These are phyloP conservation scores for Diacarnus erythraeanus DNA, from an alignment of 37 sponge, comb jelly and placozoan species.

Conservation along the genomic window DNA sequence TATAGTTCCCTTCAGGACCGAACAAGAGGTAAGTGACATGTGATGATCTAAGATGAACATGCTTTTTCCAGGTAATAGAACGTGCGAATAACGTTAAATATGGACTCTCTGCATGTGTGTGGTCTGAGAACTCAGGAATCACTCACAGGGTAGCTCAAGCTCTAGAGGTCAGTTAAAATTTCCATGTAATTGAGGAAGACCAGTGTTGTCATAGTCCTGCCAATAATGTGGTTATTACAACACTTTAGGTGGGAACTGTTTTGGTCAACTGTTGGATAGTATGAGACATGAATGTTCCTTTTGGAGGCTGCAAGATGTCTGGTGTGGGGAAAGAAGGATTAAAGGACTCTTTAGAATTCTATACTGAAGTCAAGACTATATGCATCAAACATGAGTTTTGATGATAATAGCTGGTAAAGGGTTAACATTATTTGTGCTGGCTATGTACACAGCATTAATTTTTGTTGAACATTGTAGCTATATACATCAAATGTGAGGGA, in stretches of 20 bases:
- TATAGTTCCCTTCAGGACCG: conserved; percentile 80
- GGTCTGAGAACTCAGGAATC: conserved; percentile 74
- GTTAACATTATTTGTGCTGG: background rate
- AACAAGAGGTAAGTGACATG: conserved; percentile 75
- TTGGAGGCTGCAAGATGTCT: conserved; percentile 90
- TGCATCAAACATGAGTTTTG: conserved; percentile 74
- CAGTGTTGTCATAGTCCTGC: too few relatives aligned
- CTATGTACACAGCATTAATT: background rate
- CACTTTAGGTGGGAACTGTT: conserved; percentile 95
- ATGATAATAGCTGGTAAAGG: background rate
- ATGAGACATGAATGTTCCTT: conserved; percentile 82
- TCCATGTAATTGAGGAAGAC: conserved; percentile 57
- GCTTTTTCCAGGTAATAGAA: conserved; percentile 50
- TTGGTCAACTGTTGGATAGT: conserved; percentile 95
- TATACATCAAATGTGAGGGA: too few relatives aligned
- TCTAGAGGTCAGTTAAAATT: conserved; percentile 57
- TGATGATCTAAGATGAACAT: too few relatives aligned
- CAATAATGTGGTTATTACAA: too few relatives aligned
- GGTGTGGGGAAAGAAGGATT: conserved; percentile 87
- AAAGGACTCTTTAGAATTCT: conserved; percentile 79
- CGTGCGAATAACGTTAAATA: conserved; percentile 81
- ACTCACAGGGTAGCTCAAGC: conserved; percentile 79
- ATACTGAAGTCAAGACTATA: conserved; percentile 85
- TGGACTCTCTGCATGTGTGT: conserved; percentile 85
- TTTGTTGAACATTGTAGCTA: background rate